Evolutionary conservation across 2,888 invertebrate species (phyloP), one percentile per base, ranked within the genome.

Genomic region (Adineta ricciae): DNA sequence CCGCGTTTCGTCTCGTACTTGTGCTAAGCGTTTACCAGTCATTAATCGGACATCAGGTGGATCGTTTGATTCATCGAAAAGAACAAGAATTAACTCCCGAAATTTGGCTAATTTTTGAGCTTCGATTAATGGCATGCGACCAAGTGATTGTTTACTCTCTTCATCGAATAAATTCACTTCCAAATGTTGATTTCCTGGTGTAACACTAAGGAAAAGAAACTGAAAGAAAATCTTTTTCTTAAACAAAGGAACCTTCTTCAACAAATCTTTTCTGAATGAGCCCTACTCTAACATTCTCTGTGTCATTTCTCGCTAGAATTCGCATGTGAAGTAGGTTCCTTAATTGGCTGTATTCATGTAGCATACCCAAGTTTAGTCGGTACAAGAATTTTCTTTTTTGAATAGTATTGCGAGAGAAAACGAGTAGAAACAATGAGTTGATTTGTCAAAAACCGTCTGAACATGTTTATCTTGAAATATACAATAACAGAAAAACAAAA

Each of bases 331-430:
- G 19, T 50, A 50, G 50, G 11, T 50, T 50, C 19, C 50, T 50
- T 50, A 19, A 2, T 50, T 16, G 19, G 11, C 9, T 16, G 14
- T 50, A 50, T 50, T 16, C 19, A 50, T 9, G 19, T 50, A 50
- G 27, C 64, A 19, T 64, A 64, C 64, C 32, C 64, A 32, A 64
- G 41, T n/a, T 41, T 38, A 41, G 36, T 41, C 41, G 78, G 78
- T 41, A 78, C 78, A n/a, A 78, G 38, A n/a, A 78, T 78, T 78
- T 78, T 78, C 78, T 78, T 78, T 41, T 78, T 78, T 2, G 78
- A 78, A 41, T 78, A 78, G 41, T 78, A 78, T 78, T 78, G 38
- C n/a, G 78, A 78, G 38, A 78, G 19, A 78, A 78, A 78, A 78
- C 78, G 64, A 5, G 64, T 64, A 36, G 64, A 64, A 64, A 64